phyloP scores from a whole-genome alignment of 2,797 vertebrate genomes.

The Crocidura indochinensis region DNA sequence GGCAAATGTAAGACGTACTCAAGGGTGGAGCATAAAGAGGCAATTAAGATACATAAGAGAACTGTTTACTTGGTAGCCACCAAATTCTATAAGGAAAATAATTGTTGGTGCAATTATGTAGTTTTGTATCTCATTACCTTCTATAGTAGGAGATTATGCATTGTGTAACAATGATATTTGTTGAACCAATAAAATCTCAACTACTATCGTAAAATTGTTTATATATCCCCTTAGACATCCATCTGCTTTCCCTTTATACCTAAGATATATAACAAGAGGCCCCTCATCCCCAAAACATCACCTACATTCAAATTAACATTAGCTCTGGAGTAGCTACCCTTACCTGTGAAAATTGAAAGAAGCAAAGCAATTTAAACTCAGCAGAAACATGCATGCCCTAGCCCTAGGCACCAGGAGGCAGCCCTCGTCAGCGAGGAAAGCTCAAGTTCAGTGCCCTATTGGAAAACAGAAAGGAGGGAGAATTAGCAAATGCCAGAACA shows the following conservation, averaged over 20 bases:
- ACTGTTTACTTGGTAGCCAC: slow-evolving; percentile 70
- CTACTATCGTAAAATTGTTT: slow-evolving; percentile 68
- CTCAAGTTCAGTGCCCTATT: slow-evolving; percentile 30
- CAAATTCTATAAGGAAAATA: slow-evolving; percentile 81
- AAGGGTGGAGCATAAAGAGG: slow-evolving; percentile 63
- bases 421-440: not conserved
- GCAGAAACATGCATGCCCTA: not conserved
- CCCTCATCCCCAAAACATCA: slow-evolving; percentile 19
- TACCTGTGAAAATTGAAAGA: not conserved
- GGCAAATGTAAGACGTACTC: slow-evolving; percentile 60
- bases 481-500: not conserved
- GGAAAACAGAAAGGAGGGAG: slow-evolving; percentile 4
- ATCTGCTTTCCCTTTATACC: slow-evolving; percentile 65
- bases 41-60: slow-evolving; percentile 75
- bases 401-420: not conserved
- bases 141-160: slow-evolving; percentile 70
- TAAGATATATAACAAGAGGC: slow-evolving; percentile 27
- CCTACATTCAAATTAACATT: slow-evolving; percentile 50
- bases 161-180: slow-evolving; percentile 75
- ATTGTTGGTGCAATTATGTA: slow-evolving; percentile 75
- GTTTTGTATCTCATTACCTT: slow-evolving; percentile 75
- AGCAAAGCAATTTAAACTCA: slow-evolving; percentile 21
- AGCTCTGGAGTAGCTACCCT: slow-evolving; percentile 34
- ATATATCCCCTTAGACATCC: slow-evolving; percentile 50
- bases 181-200: slow-evolving; percentile 79